Conservation (phyloP, 1,140 invertebrate species). For the Drosophila parvula region DNA sequence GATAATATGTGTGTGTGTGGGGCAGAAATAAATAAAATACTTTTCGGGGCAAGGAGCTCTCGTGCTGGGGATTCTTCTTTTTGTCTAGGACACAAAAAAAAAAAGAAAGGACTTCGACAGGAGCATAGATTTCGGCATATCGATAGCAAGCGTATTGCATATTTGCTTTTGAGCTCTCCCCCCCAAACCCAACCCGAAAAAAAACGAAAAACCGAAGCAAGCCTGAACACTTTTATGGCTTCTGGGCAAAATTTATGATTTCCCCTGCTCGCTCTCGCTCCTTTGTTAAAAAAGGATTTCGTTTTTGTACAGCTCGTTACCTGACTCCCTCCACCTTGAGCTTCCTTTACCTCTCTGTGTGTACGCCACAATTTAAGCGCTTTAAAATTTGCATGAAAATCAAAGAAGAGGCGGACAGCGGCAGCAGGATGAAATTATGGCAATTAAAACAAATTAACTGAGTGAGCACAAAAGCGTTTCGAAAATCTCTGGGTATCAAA, state of each 20-base stretch:
- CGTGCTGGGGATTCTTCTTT: constrained; percentile 32
- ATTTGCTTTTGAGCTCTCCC: constrained; percentile 55
- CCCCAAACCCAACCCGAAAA: not conserved
- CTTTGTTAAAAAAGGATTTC: constrained; percentile 78
- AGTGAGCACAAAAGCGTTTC: constrained; percentile 48
- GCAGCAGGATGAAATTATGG: constrained; percentile 41
- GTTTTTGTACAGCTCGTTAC: constrained; percentile 65
- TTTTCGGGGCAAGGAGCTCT: constrained; percentile 8
- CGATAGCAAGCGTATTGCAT: constrained; percentile 68
- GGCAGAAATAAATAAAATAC: constrained; percentile 46
- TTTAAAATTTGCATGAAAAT: constrained; percentile 76
- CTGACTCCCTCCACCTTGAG: constrained; percentile 11
- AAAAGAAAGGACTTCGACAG: constrained; percentile 15
- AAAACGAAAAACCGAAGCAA: constrained; percentile 5
- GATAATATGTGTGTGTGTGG: constrained; percentile 33
- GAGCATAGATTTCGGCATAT: constrained; percentile 72
- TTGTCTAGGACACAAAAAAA: constrained; percentile 41
- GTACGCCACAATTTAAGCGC: constrained; percentile 59
- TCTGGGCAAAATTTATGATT: constrained; percentile 80
- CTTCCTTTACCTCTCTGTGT: not conserved
- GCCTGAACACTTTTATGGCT: constrained; percentile 72
- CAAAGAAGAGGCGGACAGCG: constrained; percentile 19
- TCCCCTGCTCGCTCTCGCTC: constrained; percentile 46
- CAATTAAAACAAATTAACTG: constrained; percentile 67
- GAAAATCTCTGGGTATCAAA: constrained; percentile 60